Base-by-base conservation (phyloP, 2,797 vertebrate species). In the Lepilemur ruficaudatus region DNA sequence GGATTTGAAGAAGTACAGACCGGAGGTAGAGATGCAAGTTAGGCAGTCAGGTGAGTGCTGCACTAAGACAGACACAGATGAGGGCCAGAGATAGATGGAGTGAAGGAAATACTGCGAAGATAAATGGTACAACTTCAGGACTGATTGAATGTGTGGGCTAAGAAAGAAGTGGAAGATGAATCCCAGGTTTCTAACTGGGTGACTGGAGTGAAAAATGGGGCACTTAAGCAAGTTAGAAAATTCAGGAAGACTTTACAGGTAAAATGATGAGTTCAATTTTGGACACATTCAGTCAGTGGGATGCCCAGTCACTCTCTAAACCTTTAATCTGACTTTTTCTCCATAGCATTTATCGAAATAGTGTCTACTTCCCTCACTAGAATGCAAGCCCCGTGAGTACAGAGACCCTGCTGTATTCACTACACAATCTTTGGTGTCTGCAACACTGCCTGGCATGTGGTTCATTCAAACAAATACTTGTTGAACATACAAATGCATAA, bases 121-220 rank as follows among this genome's bases (percentile, higher is more conserved):
- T 11, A 57, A 73, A 85, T 3, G 43, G 70, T 38, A 88, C 30
- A 82, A 92, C 38, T 14, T 83, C 25, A 72, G 43, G 67, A 81
- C 0, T 63, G 52, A 92, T 0, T 46, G 25, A 38, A 79, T 61
- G 43, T 43, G 32, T 89, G 32, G 25, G 28, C 59, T 28, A 67
- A 63, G 72, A 85, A 80, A 67, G 35, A 78, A 79, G 80, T 67
- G 35, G 41, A 89, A 92, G 69, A 63, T n/a, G 61, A 95, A 89
- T 41, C 25, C 57, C 48, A 18, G 46, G 22, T 73, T 48, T 78
- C 52, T 61, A 79, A 81, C 30, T 32, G 30, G 28, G 50, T 82
- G 65, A 83, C 30, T 48, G 22, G 17, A 28, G 30, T 87, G 57
- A 75, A 89, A 95, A 75, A 55, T 73, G 38, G 63, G 65, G 65